These are phyloP conservation scores for Aurelia coerulea DNA, from an alignment of 30 jellyfish, hydroid and myxozoan genomes.

Conservation along the genomic window DNA sequence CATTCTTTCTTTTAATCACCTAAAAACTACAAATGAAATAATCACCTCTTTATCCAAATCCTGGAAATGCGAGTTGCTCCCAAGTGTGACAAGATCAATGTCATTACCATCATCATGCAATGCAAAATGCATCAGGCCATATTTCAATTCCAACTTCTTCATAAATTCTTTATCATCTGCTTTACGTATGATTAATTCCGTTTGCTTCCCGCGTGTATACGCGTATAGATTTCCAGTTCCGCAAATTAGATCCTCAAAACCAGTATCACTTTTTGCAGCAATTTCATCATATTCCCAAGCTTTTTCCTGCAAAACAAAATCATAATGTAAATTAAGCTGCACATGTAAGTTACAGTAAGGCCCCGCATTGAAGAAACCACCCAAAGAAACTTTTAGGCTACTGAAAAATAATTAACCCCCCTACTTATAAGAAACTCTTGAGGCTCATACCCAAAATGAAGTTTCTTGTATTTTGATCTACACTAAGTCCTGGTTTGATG, in stretches of 20 bases:
- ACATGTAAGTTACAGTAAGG: no score
- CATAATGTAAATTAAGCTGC: no score
- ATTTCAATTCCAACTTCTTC: conserved; percentile 44
- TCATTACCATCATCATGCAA: conserved; percentile 51
- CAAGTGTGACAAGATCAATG: conserved; percentile 40
- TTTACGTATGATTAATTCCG: conserved; percentile 54
- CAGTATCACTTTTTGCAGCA: conserved; percentile 23
- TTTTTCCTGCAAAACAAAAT: conserved; percentile 5
- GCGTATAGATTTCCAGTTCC: conserved; percentile 64
- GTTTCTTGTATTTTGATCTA: no score
- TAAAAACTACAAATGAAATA: no score
- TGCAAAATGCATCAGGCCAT: conserved; percentile 29
- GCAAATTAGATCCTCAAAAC: conserved; percentile 49
- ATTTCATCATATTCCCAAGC: conserved; percentile 33
- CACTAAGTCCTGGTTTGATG: no score
- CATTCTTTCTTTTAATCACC: no score
- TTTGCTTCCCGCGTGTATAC: conserved; percentile 57
- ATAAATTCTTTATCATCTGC: conserved; percentile 36
- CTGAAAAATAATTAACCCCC: no score
- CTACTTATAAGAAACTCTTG: no score
- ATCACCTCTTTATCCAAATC: conserved; percentile 51
- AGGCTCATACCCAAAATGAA: no score
- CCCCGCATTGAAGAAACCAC: no score
- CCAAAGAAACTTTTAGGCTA: no score
- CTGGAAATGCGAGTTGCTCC: conserved; percentile 45